Conservation (phyloP, 2,797 vertebrate genomes). For the Hippocampus kuda region DNA sequence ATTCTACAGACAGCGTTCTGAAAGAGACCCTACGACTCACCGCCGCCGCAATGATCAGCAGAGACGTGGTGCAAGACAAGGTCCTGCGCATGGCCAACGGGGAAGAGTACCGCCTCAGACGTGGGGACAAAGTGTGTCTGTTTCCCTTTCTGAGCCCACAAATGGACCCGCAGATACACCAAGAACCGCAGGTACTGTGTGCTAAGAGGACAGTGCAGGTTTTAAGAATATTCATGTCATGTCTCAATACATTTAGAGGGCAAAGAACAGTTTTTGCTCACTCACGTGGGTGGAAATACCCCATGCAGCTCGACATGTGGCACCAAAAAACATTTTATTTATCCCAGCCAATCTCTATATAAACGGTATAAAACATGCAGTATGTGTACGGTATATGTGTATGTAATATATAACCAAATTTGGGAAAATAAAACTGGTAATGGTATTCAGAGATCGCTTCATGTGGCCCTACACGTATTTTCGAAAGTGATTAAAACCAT, state of each 20-base stretch:
- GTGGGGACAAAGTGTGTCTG: constrained; percentile 75
- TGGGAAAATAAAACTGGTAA: too few relatives aligned
- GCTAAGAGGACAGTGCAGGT: background rate
- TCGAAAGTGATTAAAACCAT: too few relatives aligned
- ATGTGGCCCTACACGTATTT: too few relatives aligned
- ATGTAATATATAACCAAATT: too few relatives aligned
- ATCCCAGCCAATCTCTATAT: too few relatives aligned
- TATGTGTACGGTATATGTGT: too few relatives aligned
- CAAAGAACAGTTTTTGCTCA: background rate
- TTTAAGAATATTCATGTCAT: background rate
- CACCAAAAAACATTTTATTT: too few relatives aligned
- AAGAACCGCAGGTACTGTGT: constrained; percentile 73
- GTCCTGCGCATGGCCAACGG: constrained; percentile 64
- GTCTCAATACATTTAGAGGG: background rate
- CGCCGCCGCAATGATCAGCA: constrained; percentile 76
- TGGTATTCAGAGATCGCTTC: too few relatives aligned
- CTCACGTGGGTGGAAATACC: background rate
- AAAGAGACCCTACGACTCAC: constrained; percentile 78
- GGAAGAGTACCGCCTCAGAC: constrained; percentile 67
- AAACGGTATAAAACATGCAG: too few relatives aligned
- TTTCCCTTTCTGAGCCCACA: constrained; percentile 85
- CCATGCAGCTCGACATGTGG: background rate
- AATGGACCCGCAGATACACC: constrained; percentile 78
- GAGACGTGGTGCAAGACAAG: constrained; percentile 72
- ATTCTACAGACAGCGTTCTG: constrained; percentile 59